Evolutionary conservation across 2,113 vertebrate species (phyloP).

Genomic region (Xenopus tropicalis): UCB_Xtro_10.0 CM004443.2:38591501-38592000

Average conservation of each 20-base stretch:
- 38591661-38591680: too few relatives aligned
- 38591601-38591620: too few relatives aligned
- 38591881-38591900: slow-evolving; percentile 15
- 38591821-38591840: not conserved
- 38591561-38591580: too few relatives aligned
- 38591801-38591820: slow-evolving; percentile 1
- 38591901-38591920: slow-evolving; percentile 3
- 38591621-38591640: not conserved
- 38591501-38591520: too few relatives aligned
- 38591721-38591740: not conserved
- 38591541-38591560: too few relatives aligned
- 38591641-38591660: too few relatives aligned
- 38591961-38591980: too few relatives aligned
- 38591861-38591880: not conserved
- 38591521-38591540: too few relatives aligned
- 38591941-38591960: not conserved
- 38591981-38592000: too few relatives aligned
- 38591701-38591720: not conserved
- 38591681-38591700: too few relatives aligned
- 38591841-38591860: not conserved
- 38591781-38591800: not conserved
- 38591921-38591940: slow-evolving; percentile 24
- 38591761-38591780: not conserved
- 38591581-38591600: too few relatives aligned
- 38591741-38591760: not conserved